Percentiles rank a stretch among this genome's conserved stretches.
Conservation (phyloP, 2,888 invertebrate genomes). For the Dicyrtomina minuta region DNA sequence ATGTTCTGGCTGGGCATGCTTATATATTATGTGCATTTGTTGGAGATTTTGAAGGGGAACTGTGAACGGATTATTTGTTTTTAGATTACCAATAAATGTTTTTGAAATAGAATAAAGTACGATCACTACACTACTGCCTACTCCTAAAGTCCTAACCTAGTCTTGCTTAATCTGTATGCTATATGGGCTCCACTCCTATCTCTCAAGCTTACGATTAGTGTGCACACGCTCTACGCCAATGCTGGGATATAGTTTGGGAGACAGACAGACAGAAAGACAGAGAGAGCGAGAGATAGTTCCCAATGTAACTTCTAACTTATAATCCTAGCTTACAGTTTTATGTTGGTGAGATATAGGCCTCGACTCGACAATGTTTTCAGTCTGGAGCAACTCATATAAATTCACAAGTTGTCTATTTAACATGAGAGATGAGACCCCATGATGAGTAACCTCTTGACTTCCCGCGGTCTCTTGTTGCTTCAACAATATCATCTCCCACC, state of each 20-base stretch:
- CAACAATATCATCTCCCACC: constrained; percentile 41
- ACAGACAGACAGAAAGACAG: background rate
- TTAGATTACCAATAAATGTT: too few relatives aligned
- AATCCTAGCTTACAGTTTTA: background rate
- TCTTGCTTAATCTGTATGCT: too few relatives aligned
- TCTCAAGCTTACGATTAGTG: too few relatives aligned
- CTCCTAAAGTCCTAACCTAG: too few relatives aligned
- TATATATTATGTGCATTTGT: too few relatives aligned
- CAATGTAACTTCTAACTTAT: background rate
- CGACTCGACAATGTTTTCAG: constrained; percentile 9
- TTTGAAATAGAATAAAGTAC: too few relatives aligned
- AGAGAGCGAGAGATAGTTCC: background rate
- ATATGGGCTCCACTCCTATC: too few relatives aligned
- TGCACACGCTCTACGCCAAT: too few relatives aligned
- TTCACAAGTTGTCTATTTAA: constrained; percentile 44
- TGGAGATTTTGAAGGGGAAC: too few relatives aligned
- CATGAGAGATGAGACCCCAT: constrained; percentile 43
- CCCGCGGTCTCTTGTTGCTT: constrained; percentile 42
- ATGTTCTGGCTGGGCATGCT: too few relatives aligned
- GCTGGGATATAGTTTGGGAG: background rate
- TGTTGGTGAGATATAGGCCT: background rate
- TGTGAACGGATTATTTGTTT: too few relatives aligned
- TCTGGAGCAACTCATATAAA: constrained; percentile 39
- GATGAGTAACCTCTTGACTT: constrained; percentile 42
- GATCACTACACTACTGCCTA: too few relatives aligned